Evolutionary conservation across 1,140 invertebrate genomes (phyloP), one percentile per base, ranked within the genome.

Genomic region (Schlechtendalia chinensis): DNA sequence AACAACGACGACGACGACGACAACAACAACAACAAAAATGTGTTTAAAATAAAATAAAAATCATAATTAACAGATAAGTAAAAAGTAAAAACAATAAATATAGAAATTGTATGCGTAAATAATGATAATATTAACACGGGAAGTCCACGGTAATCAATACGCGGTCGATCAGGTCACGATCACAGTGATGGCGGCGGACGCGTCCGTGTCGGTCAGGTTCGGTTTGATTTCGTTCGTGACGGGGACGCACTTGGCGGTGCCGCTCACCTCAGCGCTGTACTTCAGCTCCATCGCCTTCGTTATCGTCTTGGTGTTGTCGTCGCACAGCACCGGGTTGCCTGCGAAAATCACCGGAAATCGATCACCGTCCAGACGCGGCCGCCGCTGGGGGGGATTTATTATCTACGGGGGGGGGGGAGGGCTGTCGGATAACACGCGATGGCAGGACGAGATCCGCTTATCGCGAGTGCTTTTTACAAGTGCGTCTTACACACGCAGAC

Each of bases 251-350:
- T 79, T 59, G 54, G 75, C 16, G 8, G 56, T 50, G 0, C 83
- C 83, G 29, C 81, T 81, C 6, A 83, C 81, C 80, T 83, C 81
- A 0, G 83, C 82, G 11, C 80, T 83, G 47, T 83, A 77, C 22
- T 69, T 82, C 24, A 72, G 47, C 69, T 83, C 82, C 81, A 83
- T 82, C 12, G 45, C 71, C 45, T 72, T 81, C 6, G 82, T 83
- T 39, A 72, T 69, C 24, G n/a, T 24, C 47, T 82, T 67, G 32
- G 82, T 81, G 16, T 61, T 71, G 45, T 82, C 82, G 53, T 83
- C 81, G 53, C 83, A 83, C 22, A 83, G 50, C 17, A 82, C 82
- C 10, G 83, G 83, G 63, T 83, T 83, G 3, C 81, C 83, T 83
- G 77, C 27, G 47, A 50, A 50, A 50, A 50, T 50, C 32, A 8